Evolutionary conservation across 2,797 vertebrate genomes (phyloP).

Genomic region (Pelobates cultripes): DNA sequence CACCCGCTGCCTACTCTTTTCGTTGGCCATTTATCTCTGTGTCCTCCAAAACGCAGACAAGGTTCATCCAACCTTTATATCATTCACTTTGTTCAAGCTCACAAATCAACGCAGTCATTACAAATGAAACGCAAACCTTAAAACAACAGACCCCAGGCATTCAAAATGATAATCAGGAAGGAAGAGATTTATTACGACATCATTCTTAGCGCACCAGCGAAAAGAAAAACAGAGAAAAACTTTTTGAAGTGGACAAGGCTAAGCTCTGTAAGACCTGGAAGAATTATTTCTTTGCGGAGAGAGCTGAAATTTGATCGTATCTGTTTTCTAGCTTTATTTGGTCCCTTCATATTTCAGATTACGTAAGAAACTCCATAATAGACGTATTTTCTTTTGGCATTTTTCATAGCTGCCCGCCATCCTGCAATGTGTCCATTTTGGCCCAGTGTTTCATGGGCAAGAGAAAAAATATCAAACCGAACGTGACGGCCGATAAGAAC

Average conservation of each 20-base stretch:
- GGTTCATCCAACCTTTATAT: constrained; percentile 1
- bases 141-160: not conserved
- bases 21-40: constrained; percentile 10
- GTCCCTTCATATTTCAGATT: too few species aligned
- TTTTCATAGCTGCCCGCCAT: too few species aligned
- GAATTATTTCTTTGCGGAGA: not conserved
- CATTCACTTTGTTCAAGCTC: not conserved
- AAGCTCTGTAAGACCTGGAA: not conserved
- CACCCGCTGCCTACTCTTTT: constrained; percentile 6
- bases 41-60: constrained; percentile 29
- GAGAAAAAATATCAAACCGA: too few species aligned
- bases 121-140: not conserved
- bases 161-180: too few species aligned
- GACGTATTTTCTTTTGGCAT: too few species aligned
- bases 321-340: not conserved
- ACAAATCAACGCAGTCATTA: constrained; percentile 16
- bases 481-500: too few species aligned
- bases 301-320: not conserved
- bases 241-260: constrained; percentile 2
- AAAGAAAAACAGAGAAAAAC: constrained; percentile 3
- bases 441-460: too few species aligned
- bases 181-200: constrained; percentile 8
- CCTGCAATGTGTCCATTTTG: too few species aligned
- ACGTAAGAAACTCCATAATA: too few species aligned
- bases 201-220: not conserved